phyloP scores from a whole-genome alignment of 2,888 invertebrate species.

The Philonicus albiceps region DNA sequence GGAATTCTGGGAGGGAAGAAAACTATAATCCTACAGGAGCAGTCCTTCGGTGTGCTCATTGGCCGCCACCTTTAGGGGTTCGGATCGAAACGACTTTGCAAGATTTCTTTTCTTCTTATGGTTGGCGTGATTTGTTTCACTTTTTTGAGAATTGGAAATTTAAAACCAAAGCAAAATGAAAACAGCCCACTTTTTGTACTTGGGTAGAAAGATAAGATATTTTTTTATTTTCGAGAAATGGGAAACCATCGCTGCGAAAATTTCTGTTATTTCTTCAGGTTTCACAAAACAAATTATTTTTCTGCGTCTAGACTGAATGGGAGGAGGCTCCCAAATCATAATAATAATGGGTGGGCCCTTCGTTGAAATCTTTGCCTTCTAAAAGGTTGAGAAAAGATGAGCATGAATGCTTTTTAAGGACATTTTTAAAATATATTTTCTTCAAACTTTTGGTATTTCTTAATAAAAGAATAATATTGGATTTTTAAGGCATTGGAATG shows the following conservation, averaged over 20 bases:
- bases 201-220: not conserved
- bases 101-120: conserved; percentile 1
- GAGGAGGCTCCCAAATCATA: not conserved
- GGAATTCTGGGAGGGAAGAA: not conserved
- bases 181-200: not conserved
- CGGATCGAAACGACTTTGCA: not conserved
- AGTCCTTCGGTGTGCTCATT: not conserved
- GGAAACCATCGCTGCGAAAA: not conserved
- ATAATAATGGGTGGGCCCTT: not conserved
- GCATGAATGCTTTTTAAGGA: not conserved
- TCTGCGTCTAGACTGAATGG: not conserved
- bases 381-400: not conserved
- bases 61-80: not conserved
- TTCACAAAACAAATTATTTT: not conserved
- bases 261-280: not conserved
- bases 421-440: not conserved
- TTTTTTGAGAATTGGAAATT: not conserved
- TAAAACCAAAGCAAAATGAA: not conserved
- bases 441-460: not conserved
- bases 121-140: not conserved
- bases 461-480: not conserved
- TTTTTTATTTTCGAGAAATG: conserved; percentile 14
- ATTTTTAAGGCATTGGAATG: not conserved
- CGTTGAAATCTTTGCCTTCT: not conserved
- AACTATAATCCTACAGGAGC: not conserved